Evolutionary conservation across 2,113 vertebrate genomes (phyloP).

Genomic region (Hydrolagus affinis): DNA sequence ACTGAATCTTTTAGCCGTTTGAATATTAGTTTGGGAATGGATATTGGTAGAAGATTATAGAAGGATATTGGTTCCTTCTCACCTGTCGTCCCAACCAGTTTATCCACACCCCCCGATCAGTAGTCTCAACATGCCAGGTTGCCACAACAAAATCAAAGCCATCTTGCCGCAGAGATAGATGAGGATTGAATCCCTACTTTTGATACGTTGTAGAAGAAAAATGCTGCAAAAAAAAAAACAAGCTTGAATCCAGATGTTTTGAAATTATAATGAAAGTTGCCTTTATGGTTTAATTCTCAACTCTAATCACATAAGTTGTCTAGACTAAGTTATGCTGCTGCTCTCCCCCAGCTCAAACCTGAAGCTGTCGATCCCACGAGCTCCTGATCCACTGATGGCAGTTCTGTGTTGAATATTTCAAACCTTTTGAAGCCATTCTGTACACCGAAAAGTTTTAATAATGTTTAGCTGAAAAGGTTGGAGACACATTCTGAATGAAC

Average conservation of each 20-base stretch:
- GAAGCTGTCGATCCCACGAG: neutral
- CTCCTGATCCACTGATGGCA: neutral
- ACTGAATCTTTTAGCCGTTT: neutral
- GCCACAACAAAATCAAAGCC: too few relatives aligned
- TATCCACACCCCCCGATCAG: too few relatives aligned
- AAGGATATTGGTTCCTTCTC: neutral
- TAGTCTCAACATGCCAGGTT: neutral
- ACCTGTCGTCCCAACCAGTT: neutral
- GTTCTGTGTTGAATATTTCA: neutral
- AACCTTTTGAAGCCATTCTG: neutral
- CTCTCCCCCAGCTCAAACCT: neutral
- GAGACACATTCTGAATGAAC: neutral
- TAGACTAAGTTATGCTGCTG: neutral
- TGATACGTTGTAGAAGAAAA: neutral
- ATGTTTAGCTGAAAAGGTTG: neutral
- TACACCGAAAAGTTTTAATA: neutral
- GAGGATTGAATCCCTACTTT: neutral
- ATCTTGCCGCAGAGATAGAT: too few relatives aligned
- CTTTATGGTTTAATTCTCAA: neutral
- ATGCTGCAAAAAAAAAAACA: neutral
- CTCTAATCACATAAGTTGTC: neutral
- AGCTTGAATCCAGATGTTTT: conserved; percentile 12
- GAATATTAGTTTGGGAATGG: neutral
- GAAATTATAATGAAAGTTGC: neutral
- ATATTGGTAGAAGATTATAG: neutral